phyloP scores from a whole-genome alignment of 2,888 invertebrate genomes.

The Ametastegia equiseti region DNA sequence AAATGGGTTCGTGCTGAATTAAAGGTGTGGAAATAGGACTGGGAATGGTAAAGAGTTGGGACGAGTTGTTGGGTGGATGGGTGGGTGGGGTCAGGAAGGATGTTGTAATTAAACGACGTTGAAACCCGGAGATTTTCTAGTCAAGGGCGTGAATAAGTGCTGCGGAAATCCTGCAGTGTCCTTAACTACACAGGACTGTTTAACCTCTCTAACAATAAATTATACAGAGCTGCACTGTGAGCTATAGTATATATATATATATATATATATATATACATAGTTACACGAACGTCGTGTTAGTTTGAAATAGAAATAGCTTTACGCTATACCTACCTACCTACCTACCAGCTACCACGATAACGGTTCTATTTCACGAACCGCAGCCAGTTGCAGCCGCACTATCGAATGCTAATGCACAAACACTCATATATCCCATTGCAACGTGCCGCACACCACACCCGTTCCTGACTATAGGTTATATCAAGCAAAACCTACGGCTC shows the following conservation, averaged over 20 bases:
- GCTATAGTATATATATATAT: too few relatives aligned
- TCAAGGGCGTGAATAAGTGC: conserved; percentile 32
- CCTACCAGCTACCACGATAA: conserved; percentile 7
- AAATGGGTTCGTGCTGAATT: neutral
- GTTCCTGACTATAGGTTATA: neutral
- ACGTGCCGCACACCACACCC: neutral
- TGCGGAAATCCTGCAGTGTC: conserved; percentile 27
- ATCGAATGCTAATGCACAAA: conserved; percentile 40
- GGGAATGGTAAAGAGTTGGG: neutral
- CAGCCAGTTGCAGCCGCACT: conserved; percentile 6
- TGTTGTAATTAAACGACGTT: conserved; percentile 15
- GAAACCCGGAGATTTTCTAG: conserved; percentile 2
- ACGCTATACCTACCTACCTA: neutral
- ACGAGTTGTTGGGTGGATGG: neutral
- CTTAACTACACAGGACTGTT: conserved; percentile 17
- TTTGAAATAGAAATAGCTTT: conserved; percentile 20
- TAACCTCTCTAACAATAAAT: conserved; percentile 30
- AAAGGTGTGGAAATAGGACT: neutral
- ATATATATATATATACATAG: too few relatives aligned
- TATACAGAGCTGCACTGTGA: neutral
- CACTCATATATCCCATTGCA: conserved; percentile 9
- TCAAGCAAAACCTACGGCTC: neutral
- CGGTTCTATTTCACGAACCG: conserved; percentile 30
- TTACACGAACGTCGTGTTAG: neutral
- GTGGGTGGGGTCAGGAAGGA: conserved; percentile 8